Evolutionary conservation across 2,797 vertebrate genomes (phyloP).

Genomic region (Enteromius argenteus): DNA sequence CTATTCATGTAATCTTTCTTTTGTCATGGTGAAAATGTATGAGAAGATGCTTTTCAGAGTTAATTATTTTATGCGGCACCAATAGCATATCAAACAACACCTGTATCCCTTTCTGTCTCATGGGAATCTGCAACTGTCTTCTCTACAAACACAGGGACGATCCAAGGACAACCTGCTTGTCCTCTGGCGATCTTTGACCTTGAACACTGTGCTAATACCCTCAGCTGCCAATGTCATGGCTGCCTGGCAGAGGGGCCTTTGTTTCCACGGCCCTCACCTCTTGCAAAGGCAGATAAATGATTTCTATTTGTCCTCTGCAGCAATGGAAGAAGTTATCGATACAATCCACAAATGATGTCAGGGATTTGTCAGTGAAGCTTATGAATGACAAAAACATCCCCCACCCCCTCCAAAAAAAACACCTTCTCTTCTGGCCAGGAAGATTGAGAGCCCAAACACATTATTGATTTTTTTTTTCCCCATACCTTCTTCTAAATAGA

Average conservation of each 20-base stretch:
- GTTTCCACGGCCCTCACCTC: slow-evolving; percentile 78
- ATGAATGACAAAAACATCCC: slow-evolving; percentile 95
- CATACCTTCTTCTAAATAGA: slow-evolving; percentile 91
- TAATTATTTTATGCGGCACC: slow-evolving; percentile 9
- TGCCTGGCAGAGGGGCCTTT: slow-evolving; percentile 83
- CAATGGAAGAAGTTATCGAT: slow-evolving; percentile 94
- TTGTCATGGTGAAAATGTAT: background rate
- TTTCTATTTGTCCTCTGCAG: slow-evolving; percentile 96
- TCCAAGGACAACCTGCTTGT: slow-evolving; percentile 82
- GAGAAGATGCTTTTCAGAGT: background rate
- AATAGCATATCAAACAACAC: slow-evolving; percentile 9
- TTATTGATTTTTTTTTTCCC: slow-evolving; percentile 90
- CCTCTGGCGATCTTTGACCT: slow-evolving; percentile 85
- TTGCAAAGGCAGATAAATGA: slow-evolving; percentile 93
- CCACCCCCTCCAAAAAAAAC: slow-evolving; percentile 72
- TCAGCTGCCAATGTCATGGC: slow-evolving; percentile 88
- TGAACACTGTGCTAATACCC: slow-evolving; percentile 85
- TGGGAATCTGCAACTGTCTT: slow-evolving; percentile 80
- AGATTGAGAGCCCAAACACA: slow-evolving; percentile 95
- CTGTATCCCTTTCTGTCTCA: slow-evolving; percentile 35
- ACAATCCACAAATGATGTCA: slow-evolving; percentile 95
- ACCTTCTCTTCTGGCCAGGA: slow-evolving; percentile 85
- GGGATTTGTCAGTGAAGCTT: slow-evolving; percentile 97
- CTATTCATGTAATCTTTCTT: background rate
- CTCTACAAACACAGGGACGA: slow-evolving; percentile 80